A percentile compares a stretch with the other conserved stretches of the same genome.
These are phyloP conservation scores for Terrapene triunguis DNA, from an alignment of 2,113 vertebrate species.

Conservation along the genomic window DNA sequence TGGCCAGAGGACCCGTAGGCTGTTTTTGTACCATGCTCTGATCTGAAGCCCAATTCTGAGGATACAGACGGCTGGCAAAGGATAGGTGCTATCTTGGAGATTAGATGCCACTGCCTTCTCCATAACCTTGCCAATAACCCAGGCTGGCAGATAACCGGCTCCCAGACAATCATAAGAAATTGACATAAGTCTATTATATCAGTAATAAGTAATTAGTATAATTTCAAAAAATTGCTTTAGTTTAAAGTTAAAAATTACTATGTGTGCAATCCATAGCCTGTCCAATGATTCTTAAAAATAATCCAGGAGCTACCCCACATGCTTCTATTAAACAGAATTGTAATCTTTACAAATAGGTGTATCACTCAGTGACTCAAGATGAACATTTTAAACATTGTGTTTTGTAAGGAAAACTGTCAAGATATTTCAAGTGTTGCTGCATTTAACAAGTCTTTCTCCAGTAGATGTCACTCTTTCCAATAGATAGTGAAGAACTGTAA, in stretches of 20 bases:
- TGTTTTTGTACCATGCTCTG: neutral
- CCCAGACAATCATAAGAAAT: neutral
- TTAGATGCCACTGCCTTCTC: neutral
- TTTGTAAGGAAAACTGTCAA: neutral
- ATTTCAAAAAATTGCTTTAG: neutral
- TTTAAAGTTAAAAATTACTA: neutral
- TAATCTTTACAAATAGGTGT: neutral
- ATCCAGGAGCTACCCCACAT: neutral
- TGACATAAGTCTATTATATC: neutral
- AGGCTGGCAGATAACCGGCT: neutral
- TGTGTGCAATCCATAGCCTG: neutral
- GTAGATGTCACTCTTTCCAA: neutral
- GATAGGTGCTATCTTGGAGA: neutral
- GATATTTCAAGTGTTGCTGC: neutral
- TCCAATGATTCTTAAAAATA: neutral
- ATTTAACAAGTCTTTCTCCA: neutral
- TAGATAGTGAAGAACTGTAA: neutral
- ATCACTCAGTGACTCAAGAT: neutral
- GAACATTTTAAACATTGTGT: neutral
- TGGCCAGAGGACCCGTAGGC: neutral
- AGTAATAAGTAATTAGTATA: neutral
- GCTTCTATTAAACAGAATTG: neutral
- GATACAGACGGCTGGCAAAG: neutral
- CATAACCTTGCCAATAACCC: neutral
- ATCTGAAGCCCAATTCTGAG: neutral